phyloP scores from a whole-genome alignment of 2,888 invertebrate genomes.

The Norana najaformis region DNA sequence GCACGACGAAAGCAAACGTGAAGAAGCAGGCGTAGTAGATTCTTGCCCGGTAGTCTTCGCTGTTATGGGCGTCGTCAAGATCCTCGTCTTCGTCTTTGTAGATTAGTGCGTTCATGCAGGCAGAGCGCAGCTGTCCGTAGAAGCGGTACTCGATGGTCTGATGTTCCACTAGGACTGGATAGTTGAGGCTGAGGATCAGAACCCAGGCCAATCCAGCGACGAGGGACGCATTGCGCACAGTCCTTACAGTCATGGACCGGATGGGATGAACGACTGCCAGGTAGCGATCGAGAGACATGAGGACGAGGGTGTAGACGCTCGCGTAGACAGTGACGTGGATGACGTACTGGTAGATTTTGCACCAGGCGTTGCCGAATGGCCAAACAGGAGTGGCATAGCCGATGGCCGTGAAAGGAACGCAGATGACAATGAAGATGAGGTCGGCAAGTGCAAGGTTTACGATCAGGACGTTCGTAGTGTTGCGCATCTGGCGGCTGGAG shows the following conservation, averaged over 20 bases:
- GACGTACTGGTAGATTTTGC: constrained; percentile 86
- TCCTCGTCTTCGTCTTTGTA: constrained; percentile 4
- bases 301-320: constrained; percentile 87
- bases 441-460: constrained; percentile 88
- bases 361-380: constrained; percentile 89
- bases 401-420: constrained; percentile 80
- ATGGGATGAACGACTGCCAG: constrained; percentile 92
- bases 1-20: constrained; percentile 83
- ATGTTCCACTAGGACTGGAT: constrained; percentile 29
- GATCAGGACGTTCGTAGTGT: constrained; percentile 87
- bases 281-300: constrained; percentile 88
- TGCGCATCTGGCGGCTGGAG: constrained; percentile 88
- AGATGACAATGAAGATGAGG: constrained; percentile 86
- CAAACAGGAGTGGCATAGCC: constrained; percentile 79
- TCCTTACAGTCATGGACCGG: constrained; percentile 70
- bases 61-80: background rate
- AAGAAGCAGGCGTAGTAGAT: constrained; percentile 68
- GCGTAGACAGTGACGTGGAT: constrained; percentile 90
- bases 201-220: constrained; percentile 34
- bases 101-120: constrained; percentile 27
- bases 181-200: constrained; percentile 34
- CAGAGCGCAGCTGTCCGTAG: constrained; percentile 24
- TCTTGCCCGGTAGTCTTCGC: constrained; percentile 31
- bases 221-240: constrained; percentile 33
- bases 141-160: constrained; percentile 31